Evolutionary conservation across 1,140 invertebrate genomes (phyloP).

Genomic region (Whitmania pigra): DNA sequence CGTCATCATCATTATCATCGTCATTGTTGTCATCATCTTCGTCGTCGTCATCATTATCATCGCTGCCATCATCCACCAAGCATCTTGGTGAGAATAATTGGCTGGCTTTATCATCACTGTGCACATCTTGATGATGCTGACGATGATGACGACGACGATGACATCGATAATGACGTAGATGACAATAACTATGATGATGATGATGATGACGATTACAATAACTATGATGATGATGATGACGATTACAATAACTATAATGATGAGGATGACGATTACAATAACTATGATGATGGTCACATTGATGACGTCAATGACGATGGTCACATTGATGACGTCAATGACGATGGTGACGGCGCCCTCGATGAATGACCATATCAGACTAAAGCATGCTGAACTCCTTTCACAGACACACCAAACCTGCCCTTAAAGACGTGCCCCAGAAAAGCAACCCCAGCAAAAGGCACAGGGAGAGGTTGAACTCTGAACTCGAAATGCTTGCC

Average conservation of each 20-base stretch:
- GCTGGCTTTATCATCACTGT: not conserved
- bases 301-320: not conserved
- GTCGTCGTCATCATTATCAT: not conserved
- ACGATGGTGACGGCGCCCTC: too few relatives aligned
- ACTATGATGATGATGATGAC: not conserved
- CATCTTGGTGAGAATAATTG: not conserved
- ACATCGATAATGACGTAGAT: not conserved
- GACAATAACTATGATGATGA: conserved; percentile 8
- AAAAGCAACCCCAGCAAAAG: conserved; percentile 96
- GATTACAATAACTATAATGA: too few relatives aligned
- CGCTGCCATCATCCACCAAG: not conserved
- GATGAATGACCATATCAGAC: too few relatives aligned
- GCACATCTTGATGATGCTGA: not conserved
- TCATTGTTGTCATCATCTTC: not conserved
- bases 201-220: not conserved
- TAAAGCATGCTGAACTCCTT: not conserved
- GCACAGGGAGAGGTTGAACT: conserved; percentile 88
- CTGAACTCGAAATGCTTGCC: conserved; percentile 88
- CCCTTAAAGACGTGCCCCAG: conserved; percentile 42
- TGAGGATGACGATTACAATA: too few relatives aligned
- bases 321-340: too few relatives aligned
- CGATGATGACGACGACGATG: not conserved
- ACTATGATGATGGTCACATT: not conserved
- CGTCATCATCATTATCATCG: conserved; percentile 1
- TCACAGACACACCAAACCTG: conserved; percentile 5